Conservation (phyloP, 2,888 invertebrate species). For the Bombylius major region DNA sequence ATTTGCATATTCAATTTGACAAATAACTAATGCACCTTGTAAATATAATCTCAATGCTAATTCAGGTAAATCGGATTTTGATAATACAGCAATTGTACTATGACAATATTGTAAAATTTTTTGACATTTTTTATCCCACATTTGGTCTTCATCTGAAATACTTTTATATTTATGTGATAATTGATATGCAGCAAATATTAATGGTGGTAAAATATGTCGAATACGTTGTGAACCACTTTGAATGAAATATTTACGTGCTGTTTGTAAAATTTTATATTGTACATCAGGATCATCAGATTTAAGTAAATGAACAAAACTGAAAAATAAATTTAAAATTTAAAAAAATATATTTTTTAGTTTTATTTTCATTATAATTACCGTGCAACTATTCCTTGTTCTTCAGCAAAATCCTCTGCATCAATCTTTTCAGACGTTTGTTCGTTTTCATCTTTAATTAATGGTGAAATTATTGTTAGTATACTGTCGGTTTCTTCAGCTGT, state of each 20-base stretch:
- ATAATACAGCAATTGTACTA: slow-evolving; percentile 83
- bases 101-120: slow-evolving; percentile 98
- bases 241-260: slow-evolving; percentile 78
- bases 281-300: slow-evolving; percentile 69
- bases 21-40: slow-evolving; percentile 88
- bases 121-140: slow-evolving; percentile 97
- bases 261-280: slow-evolving; percentile 80
- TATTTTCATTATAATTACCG: slow-evolving; percentile 37
- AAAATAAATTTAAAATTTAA: background rate
- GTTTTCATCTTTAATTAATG: slow-evolving; percentile 74
- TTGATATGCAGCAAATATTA: slow-evolving; percentile 87
- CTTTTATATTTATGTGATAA: slow-evolving; percentile 74
- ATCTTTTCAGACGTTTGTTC: slow-evolving; percentile 55
- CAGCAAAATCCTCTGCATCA: slow-evolving; percentile 89
- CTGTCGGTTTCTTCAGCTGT: slow-evolving; percentile 79
- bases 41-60: slow-evolving; percentile 85
- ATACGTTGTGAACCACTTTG: slow-evolving; percentile 83
- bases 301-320: slow-evolving; percentile 68
- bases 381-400: slow-evolving; percentile 84
- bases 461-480: slow-evolving; percentile 66
- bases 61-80: slow-evolving; percentile 91
- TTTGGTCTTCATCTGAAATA: slow-evolving; percentile 72
- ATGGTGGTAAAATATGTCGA: slow-evolving; percentile 82
- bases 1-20: slow-evolving; percentile 84
- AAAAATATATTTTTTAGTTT: background rate